Conservation (phyloP, 2,797 vertebrate genomes). For the Ceryle rudis region DNA sequence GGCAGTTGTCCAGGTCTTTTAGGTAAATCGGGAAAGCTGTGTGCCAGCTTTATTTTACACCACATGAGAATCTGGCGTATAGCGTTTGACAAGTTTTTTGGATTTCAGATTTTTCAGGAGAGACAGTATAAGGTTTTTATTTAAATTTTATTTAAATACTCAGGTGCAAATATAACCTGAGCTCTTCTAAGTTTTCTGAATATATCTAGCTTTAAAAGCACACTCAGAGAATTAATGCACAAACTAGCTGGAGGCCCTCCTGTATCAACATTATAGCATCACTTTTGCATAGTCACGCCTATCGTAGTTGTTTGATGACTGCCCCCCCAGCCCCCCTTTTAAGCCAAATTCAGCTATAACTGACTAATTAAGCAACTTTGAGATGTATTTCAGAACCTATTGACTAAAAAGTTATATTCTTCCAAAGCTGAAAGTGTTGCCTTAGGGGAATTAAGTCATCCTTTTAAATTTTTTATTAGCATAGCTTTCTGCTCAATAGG, state of each 20-base stretch:
- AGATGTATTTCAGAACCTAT: conserved; percentile 43
- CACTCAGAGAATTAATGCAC: neutral
- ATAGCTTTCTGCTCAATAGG: conserved; percentile 42
- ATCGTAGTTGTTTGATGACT: neutral
- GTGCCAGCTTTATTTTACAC: conserved; percentile 22
- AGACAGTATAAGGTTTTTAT: neutral
- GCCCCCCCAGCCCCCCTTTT: neutral
- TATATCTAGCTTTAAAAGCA: neutral
- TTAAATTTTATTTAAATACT: conserved; percentile 34
- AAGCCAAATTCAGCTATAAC: conserved; percentile 24
- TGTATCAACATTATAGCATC: neutral
- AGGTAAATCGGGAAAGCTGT: conserved; percentile 23
- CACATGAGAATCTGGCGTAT: neutral
- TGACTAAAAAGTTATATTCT: conserved; percentile 49
- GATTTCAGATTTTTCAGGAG: conserved; percentile 31
- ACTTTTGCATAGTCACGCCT: neutral
- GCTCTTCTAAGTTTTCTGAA: neutral
- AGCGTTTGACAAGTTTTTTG: conserved; percentile 11
- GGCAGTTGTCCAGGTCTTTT: conserved; percentile 2
- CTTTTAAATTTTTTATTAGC: conserved; percentile 50
- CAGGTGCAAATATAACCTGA: neutral
- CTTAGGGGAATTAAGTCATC: conserved; percentile 51
- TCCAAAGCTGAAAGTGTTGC: conserved; percentile 46
- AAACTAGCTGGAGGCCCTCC: neutral
- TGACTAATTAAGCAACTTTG: conserved; percentile 51